Conservation (phyloP, 2,797 vertebrate genomes). For the Falco cherrug region DNA sequence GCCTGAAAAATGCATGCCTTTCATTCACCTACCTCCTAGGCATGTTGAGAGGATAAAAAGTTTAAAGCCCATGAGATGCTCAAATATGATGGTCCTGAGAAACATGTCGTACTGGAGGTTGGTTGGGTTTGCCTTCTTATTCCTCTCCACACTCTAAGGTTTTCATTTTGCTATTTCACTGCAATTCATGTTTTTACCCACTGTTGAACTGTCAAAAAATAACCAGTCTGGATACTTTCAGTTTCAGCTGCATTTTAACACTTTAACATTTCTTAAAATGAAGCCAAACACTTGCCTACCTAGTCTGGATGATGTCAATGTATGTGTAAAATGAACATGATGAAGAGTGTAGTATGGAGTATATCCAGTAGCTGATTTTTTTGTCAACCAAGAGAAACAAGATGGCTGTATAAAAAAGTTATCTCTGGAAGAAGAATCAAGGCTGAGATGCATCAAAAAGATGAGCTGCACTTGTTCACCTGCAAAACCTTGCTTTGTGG, state of each 20-base stretch:
- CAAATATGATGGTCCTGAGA: background rate
- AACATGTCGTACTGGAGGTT: background rate
- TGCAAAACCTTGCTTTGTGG: background rate
- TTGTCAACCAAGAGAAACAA: background rate
- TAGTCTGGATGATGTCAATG: background rate
- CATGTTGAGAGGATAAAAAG: background rate
- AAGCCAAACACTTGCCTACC: background rate
- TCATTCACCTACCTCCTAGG: background rate
- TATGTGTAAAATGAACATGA: background rate
- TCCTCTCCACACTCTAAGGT: background rate
- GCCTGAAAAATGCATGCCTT: background rate
- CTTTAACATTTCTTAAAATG: background rate
- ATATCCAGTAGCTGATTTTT: background rate
- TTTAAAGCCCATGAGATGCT: background rate
- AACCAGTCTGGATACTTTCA: conserved; percentile 14
- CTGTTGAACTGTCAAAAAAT: background rate
- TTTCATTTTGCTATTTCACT: background rate
- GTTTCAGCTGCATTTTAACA: conserved; percentile 36
- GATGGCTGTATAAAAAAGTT: background rate
- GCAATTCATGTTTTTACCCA: background rate
- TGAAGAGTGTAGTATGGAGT: background rate
- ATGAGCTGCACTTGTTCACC: background rate
- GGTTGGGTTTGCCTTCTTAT: background rate
- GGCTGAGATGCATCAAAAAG: background rate
- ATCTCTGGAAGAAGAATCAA: background rate